Evolutionary conservation across 2,888 invertebrate species (phyloP), one percentile per base, ranked within the genome.

Genomic region (Parnassius orleans): DNA sequence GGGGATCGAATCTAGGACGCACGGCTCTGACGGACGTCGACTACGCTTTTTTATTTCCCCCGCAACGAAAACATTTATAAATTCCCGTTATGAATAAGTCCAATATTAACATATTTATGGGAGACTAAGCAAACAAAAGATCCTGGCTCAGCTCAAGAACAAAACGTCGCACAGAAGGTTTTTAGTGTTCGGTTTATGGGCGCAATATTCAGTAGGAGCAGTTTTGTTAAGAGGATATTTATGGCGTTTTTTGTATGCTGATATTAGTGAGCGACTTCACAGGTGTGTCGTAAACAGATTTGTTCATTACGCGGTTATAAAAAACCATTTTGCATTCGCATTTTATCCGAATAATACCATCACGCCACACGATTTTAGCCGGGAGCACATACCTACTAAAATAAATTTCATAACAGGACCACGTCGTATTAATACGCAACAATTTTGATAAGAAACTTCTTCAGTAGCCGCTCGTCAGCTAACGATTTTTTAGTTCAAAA

Each of bases 171-270:
- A 85, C 87, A 84, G 85, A 86, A 85, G 84, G 83, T 79, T 89
- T 88, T 88, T 87, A 84, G 83, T 83, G 81, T 81, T 78, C 71
- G 73, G 80, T 90, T 89, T 88, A 89, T 86, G 81, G 80, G 83
- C 79, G 78, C 84, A 85, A 87, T 88, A 87, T 89, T 87, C 89
- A 87, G 90, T 89, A 90, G 90, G 87, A 86, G 81, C 80, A 82
- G 83, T 87, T 88, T 85, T 87, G 89, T 90, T 89, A 84, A 81
- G 78, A 82, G 11, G 61, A 86, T 86, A 90, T 90, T 90, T 90
- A 90, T 87, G 88, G 80, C 80, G 73, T 84, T 87, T 87, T 88
- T 89, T 87, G 85, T 87, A 74, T 65, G 74, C 77, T 81, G 84
- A 85, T 33, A 33, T 33, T 33, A 86, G 86, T 85, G 83, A 86